These are phyloP conservation scores for Aphelenchoides fujianensis DNA, from an alignment of 1,140 invertebrate species.

Conservation along the genomic window DNA sequence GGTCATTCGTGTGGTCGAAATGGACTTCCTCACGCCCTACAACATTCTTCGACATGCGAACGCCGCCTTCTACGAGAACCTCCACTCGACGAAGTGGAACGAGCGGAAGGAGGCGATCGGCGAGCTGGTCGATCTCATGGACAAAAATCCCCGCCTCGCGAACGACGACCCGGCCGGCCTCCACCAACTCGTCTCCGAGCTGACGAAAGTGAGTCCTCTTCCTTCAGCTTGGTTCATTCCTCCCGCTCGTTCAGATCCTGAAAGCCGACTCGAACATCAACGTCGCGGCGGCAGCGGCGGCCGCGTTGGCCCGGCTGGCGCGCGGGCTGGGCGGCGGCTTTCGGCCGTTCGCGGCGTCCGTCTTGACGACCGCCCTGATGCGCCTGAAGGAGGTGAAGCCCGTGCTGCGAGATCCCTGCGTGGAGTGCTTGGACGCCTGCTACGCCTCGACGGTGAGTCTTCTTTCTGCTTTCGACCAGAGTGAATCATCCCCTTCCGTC, in stretches of 20 bases:
- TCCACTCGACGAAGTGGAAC: slow-evolving; percentile 93
- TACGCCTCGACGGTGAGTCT: slow-evolving; percentile 32
- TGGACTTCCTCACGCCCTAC: slow-evolving; percentile 75
- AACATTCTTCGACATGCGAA: slow-evolving; percentile 87
- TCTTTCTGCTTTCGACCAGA: background rate
- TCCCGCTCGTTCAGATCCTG: slow-evolving; percentile 25
- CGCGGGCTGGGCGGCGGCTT: slow-evolving; percentile 83
- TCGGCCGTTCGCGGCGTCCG: slow-evolving; percentile 72
- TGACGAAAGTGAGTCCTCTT: slow-evolving; percentile 75
- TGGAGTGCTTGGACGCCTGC: slow-evolving; percentile 77
- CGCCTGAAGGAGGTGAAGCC: slow-evolving; percentile 97
- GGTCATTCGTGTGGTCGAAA: background rate
- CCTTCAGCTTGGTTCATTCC: slow-evolving; percentile 21
- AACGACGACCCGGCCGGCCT: slow-evolving; percentile 71
- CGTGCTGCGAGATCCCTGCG: slow-evolving; percentile 68
- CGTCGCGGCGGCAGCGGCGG: slow-evolving; percentile 79
- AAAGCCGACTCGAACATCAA: slow-evolving; percentile 90
- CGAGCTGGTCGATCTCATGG: slow-evolving; percentile 72
- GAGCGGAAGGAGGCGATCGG: slow-evolving; percentile 88
- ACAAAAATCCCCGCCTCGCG: slow-evolving; percentile 69
- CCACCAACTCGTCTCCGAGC: slow-evolving; percentile 71
- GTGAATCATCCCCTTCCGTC: slow-evolving; percentile 63
- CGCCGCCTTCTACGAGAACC: slow-evolving; percentile 84
- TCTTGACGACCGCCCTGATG: slow-evolving; percentile 78
- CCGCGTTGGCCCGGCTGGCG: slow-evolving; percentile 79